phyloP scores from a whole-genome alignment of 1,140 invertebrate genomes.

The Capitella teleta region DNA sequence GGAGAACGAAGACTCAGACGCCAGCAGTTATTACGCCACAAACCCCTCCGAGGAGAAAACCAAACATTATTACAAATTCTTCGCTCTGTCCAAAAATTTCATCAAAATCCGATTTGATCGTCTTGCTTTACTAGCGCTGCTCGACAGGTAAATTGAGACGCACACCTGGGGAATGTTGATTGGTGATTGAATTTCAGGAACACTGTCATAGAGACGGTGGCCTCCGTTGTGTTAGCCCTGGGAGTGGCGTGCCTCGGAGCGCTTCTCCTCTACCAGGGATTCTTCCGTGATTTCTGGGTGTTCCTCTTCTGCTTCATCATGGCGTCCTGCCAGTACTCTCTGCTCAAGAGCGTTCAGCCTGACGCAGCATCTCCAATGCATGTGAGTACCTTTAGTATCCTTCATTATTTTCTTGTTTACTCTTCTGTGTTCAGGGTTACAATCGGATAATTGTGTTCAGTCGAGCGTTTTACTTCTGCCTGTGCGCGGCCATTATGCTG shows the following conservation, averaged over 20 bases:
- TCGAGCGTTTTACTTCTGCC: constrained; percentile 87
- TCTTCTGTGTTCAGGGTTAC: constrained; percentile 57
- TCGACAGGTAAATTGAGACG: constrained; percentile 63
- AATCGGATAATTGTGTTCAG: constrained; percentile 88
- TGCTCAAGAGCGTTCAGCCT: constrained; percentile 96
- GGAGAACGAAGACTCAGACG: constrained; percentile 2
- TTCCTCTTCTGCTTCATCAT: constrained; percentile 95
- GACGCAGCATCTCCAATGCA: constrained; percentile 96
- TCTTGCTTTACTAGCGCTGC: constrained; percentile 74
- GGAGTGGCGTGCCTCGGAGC: constrained; percentile 74
- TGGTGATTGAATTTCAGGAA: constrained; percentile 49
- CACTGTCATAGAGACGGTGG: constrained; percentile 71
- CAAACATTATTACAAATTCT: constrained; percentile 73
- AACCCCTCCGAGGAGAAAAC: constrained; percentile 40
- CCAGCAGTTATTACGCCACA: neutral
- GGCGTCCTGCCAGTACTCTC: constrained; percentile 91
- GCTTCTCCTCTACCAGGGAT: constrained; percentile 65
- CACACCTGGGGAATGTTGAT: neutral
- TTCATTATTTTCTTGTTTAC: neutral
- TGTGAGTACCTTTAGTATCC: too few species aligned
- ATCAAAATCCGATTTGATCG: constrained; percentile 73
- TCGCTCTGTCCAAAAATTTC: constrained; percentile 54
- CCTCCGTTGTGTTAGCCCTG: constrained; percentile 70
- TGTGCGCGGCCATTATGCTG: constrained; percentile 66
- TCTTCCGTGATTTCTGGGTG: constrained; percentile 83